A percentile compares a stretch with the other conserved stretches of the same genome.
phyloP scores from a whole-genome alignment of 2,113 vertebrate species.

The Zosterops lateralis region DNA sequence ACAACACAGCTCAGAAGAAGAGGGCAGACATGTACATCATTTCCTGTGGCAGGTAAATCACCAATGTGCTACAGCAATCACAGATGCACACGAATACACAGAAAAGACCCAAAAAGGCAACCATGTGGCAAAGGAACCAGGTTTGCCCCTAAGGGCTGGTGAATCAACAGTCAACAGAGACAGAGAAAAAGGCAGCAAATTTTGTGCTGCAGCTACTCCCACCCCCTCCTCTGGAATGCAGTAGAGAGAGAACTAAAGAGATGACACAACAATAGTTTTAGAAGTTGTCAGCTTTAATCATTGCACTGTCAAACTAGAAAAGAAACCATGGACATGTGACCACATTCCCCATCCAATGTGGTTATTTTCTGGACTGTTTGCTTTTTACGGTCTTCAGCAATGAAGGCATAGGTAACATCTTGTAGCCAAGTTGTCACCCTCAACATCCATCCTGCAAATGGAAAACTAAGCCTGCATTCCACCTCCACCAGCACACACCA shows the following conservation, averaged over 20 bases:
- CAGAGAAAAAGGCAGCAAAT: neutral
- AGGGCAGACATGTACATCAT: neutral
- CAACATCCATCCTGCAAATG: neutral
- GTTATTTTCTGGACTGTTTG: neutral
- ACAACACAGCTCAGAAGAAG: neutral
- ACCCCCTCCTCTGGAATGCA: neutral
- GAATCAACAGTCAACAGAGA: neutral
- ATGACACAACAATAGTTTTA: neutral
- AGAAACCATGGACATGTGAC: neutral
- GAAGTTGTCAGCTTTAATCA: neutral
- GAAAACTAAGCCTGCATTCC: neutral
- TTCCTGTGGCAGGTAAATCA: neutral
- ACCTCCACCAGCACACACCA: neutral
- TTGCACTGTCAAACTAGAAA: neutral
- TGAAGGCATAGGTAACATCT: neutral
- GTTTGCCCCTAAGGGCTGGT: neutral
- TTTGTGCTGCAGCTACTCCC: neutral
- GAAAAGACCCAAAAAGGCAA: neutral
- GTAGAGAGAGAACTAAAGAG: neutral
- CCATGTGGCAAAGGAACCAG: neutral
- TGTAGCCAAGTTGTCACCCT: neutral
- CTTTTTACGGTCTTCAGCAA: neutral
- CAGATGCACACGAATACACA: neutral
- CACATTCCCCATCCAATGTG: neutral
- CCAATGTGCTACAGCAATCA: neutral